A percentile compares a stretch with the other conserved stretches of the same genome.
Evolutionary conservation across 92 coral and sea anemone genomes (phyloP).

Genomic region (Bergia puertoricense): DNA sequence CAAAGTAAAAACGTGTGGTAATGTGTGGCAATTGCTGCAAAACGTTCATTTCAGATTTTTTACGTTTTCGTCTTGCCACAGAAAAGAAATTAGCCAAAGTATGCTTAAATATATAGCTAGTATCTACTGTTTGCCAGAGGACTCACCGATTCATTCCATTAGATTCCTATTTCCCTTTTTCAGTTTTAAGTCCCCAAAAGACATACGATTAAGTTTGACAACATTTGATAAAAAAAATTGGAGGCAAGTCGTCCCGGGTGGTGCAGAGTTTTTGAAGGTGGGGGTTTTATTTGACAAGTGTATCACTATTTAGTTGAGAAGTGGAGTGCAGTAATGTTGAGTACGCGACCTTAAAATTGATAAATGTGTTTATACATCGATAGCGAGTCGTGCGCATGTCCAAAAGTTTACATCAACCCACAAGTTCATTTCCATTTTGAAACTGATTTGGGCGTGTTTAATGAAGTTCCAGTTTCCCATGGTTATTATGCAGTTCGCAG

Average conservation of each 20-base stretch:
- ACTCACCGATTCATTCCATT: background rate
- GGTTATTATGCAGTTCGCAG: background rate
- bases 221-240: background rate
- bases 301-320: background rate
- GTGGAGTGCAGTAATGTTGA: conserved; percentile 17
- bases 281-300: background rate
- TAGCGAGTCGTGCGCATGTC: conserved; percentile 29
- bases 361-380: background rate
- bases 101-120: background rate
- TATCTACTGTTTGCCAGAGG: background rate
- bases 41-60: background rate
- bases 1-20: background rate
- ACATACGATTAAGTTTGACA: background rate
- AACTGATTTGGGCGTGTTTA: background rate
- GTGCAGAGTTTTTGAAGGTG: background rate
- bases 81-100: background rate
- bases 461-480: background rate
- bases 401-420: conserved; percentile 12
- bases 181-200: background rate
- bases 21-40: background rate
- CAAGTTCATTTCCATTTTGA: background rate
- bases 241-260: background rate
- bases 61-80: background rate
- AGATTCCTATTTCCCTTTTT: background rate
- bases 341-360: conserved; percentile 26